Evolutionary conservation across 2,888 invertebrate genomes (phyloP), one percentile per base, ranked within the genome.

Genomic region (Camptogramma bilineatum): DNA sequence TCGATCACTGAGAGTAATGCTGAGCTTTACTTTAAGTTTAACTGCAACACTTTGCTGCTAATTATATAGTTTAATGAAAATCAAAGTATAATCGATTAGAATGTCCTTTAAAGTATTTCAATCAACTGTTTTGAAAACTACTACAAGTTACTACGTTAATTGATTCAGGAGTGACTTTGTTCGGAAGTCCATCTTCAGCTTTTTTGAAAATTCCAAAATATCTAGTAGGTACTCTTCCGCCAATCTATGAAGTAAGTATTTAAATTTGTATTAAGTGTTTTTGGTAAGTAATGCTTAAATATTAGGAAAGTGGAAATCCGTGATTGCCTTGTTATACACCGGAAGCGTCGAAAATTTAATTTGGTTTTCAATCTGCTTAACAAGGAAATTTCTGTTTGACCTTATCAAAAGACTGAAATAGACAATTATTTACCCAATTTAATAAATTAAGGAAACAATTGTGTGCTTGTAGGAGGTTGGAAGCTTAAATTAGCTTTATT

Each of bases 1-100:
- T 74, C 79, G 79, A 81, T 81, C 78, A 78, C 73, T 66, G 68
- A 71, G 77, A 77, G 76, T 77, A 78, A 81, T 80, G 73, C 68
- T 54, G 66, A 74, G 73, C 72, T 69, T 71, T 71, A 70, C 72
- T 68, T 69, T 68, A 69, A 66, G 59, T 70, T 70, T 63, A 69
- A 64, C 56, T 66, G 52, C 59, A 58, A 56, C 31, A 56, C 47
- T 24, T 17, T 47, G 46, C 39, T 24, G 34, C 47, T 17, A 52
- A 13, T n/a, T n/a, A 42, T 21, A 18, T 21, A 52, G 54, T 46
- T 47, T 31, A 47, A 46, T 55, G 18, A 18, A 31, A 47, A 47
- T 52, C 1, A 19, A 52, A 52, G 34, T 5, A 3, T 39, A 13
- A 31, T 31, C 31, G 31, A 10, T 9, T 31, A 13, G 34, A 1